phyloP scores from a whole-genome alignment of 2,888 invertebrate genomes.

The Idaea dimidiata region DNA sequence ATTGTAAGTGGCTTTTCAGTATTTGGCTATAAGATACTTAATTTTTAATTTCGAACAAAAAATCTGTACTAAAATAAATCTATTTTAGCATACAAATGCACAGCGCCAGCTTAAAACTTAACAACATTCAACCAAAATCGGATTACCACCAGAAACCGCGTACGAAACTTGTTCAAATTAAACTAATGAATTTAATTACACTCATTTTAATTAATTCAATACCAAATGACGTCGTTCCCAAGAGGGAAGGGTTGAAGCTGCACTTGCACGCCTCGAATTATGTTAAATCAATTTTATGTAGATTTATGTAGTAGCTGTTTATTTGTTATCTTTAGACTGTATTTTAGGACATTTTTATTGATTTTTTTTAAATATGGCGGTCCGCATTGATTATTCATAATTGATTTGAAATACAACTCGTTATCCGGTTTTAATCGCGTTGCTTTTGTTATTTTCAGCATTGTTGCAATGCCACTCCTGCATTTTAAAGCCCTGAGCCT shows the following conservation, averaged over 20 bases:
- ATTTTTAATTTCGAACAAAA: background rate
- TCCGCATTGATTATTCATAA: too few relatives aligned
- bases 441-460: too few relatives aligned
- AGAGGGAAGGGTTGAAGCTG: constrained; percentile 37
- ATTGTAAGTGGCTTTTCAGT: too few relatives aligned
- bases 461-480: too few relatives aligned
- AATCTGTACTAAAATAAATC: background rate
- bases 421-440: too few relatives aligned
- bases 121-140: constrained; percentile 5
- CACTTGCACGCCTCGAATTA: constrained; percentile 42
- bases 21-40: background rate
- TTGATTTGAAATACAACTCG: too few relatives aligned
- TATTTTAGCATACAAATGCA: background rate
- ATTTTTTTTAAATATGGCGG: too few relatives aligned
- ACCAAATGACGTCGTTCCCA: constrained; percentile 42
- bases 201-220: constrained; percentile 52
- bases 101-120: background rate
- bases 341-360: too few relatives aligned
- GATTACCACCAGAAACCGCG: constrained; percentile 15
- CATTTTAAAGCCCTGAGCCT: too few relatives aligned
- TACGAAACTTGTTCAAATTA: constrained; percentile 36
- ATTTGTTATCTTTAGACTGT: constrained; percentile 22
- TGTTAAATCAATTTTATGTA: constrained; percentile 37
- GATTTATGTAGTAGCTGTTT: constrained; percentile 28
- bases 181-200: constrained; percentile 48